phyloP scores from a whole-genome alignment of 2,797 vertebrate genomes.

The Pseudopleuronectes americanus region DNA sequence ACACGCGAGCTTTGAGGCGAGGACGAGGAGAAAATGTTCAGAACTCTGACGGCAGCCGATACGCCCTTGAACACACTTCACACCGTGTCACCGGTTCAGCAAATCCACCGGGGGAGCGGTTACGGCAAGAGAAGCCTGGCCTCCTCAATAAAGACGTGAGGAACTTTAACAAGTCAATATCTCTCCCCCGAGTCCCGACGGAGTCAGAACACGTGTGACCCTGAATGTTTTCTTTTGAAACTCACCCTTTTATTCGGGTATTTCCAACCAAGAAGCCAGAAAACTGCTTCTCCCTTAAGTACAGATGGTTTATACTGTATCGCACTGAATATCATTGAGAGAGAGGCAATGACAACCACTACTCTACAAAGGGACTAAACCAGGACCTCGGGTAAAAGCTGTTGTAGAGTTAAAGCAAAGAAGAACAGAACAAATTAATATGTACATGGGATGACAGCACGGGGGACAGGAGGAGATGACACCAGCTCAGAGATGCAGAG shows the following conservation, averaged over 20 bases:
- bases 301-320: not conserved
- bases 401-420: conserved; percentile 21
- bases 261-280: not conserved
- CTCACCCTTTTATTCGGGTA: not conserved
- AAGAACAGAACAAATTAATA: conserved; percentile 19
- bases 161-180: conserved; percentile 46
- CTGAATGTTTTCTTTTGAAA: conserved; percentile 30
- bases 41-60: conserved; percentile 58
- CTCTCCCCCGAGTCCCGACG: conserved; percentile 22
- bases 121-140: conserved; percentile 33
- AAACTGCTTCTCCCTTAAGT: not conserved
- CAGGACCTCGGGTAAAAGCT: conserved; percentile 7
- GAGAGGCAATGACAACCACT: not conserved
- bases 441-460: conserved; percentile 14
- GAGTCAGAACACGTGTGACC: conserved; percentile 22
- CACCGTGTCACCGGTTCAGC: conserved; percentile 52
- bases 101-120: conserved; percentile 62
- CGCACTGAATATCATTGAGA: not conserved
- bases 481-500: conserved; percentile 29
- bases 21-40: conserved; percentile 57
- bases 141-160: conserved; percentile 24
- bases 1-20: conserved; percentile 58
- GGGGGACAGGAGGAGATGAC: conserved; percentile 20
- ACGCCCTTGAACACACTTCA: conserved; percentile 76
- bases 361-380: conserved; percentile 7